Evolutionary conservation across 2,888 invertebrate species (phyloP), one percentile per base, ranked within the genome.

Genomic region (Eupithecia centaureata): DNA sequence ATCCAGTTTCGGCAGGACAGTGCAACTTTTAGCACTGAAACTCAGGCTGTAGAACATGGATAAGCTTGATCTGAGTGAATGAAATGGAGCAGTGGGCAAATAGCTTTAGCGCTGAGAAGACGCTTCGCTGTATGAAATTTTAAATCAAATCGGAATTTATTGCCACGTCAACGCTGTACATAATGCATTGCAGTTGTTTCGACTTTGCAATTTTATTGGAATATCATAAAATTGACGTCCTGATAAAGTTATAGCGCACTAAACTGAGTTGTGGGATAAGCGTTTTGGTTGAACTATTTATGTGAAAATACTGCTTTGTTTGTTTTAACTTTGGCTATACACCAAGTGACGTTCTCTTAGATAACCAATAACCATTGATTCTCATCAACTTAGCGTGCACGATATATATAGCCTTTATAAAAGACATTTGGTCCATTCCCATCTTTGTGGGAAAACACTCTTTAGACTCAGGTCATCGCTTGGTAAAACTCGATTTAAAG

Each of bases 141-240:
- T 80, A 83, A 86, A 82, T 78, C 74, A 63, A 70, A 70, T 62
- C 52, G 67, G 67, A 78, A 83, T 85, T 84, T 85, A 83, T 80
- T 66, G 77, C 70, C 62, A 60, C 66, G 42, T 68, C 66, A 73
- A 73, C 70, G 72, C 61, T 66, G 66, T 73, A 68, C 76, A 73
- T 74, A 73, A 77, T 73, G 71, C 79, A 82, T 81, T 78, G 79
- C 77, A 69, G 73, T 68, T 74, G 76, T 77, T 77, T 79, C 76
- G 68, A 68, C 74, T 78, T 76, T 73, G 73, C 72, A 71, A 67
- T 66, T 78, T 79, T 82, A 81, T 80, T 73, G 73, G 76, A 74
- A 78, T 73, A 75, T 61, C 67, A 70, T 79, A 75, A 80, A 77
- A 70, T 65, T 74, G 68, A 74, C 69, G 75, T 72, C 54, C 73